Percentiles rank a stretch among this genome's conserved stretches.
These are phyloP conservation scores for Argyrosomus japonicus DNA, from an alignment of 2,113 vertebrate species.

Conservation along the genomic window DNA sequence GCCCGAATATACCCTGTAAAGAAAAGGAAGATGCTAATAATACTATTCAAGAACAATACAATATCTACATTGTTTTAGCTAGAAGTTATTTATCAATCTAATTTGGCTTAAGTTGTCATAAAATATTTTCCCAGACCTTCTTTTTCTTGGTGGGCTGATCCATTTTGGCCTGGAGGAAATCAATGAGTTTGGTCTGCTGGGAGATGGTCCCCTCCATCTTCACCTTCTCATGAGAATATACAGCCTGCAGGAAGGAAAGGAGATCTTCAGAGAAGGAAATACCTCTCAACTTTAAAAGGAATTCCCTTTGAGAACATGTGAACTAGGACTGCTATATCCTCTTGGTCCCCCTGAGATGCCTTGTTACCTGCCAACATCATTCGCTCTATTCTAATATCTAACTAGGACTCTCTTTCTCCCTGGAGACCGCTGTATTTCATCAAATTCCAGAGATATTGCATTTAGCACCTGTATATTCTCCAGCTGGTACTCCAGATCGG, in stretches of 20 bases:
- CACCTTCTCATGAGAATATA: slow-evolving; percentile 98
- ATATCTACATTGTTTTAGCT: background rate
- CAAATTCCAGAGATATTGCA: background rate
- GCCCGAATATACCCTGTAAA: slow-evolving; percentile 96
- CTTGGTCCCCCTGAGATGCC: slow-evolving; percentile 3
- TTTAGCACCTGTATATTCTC: slow-evolving; percentile 96
- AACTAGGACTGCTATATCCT: slow-evolving; percentile 22
- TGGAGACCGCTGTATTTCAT: slow-evolving; percentile 8
- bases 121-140: slow-evolving; percentile 86
- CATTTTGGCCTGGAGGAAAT: slow-evolving; percentile 99
- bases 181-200: slow-evolving; percentile 99
- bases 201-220: slow-evolving; percentile 99
- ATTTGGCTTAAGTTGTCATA: background rate
- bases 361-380: slow-evolving; percentile 28
- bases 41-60: background rate
- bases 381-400: slow-evolving; percentile 27
- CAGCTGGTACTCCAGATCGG: slow-evolving; percentile 96
- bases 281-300: slow-evolving; percentile 26
- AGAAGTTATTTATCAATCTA: slow-evolving; percentile 26
- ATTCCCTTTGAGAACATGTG: slow-evolving; percentile 28
- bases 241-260: slow-evolving; percentile 85
- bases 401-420: slow-evolving; percentile 12
- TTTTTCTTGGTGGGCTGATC: slow-evolving; percentile 99
- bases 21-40: slow-evolving; percentile 41
- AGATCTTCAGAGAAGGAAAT: slow-evolving; percentile 45